Evolutionary conservation across 2,113 vertebrate genomes (phyloP).

Genomic region (Capreolus pygargus): DNA sequence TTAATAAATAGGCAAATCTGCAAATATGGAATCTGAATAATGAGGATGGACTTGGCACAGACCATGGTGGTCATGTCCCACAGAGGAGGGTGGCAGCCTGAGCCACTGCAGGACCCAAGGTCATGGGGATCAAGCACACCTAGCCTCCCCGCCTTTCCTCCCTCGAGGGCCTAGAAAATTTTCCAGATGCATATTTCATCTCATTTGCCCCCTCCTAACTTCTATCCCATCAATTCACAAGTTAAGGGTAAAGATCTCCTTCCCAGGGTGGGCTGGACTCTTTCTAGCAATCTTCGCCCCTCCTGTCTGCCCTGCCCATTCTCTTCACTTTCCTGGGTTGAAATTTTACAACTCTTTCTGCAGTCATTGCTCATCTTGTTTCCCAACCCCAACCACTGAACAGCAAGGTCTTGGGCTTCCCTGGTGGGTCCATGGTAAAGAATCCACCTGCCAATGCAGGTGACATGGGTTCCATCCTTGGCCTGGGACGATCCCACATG

Average conservation of each 20-base stretch:
- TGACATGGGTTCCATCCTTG: not conserved
- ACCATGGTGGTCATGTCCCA: too few species aligned
- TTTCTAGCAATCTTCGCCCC: not conserved
- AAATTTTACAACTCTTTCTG: not conserved
- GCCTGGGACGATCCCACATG: not conserved
- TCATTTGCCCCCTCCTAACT: not conserved
- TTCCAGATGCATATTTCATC: not conserved
- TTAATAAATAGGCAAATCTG: not conserved
- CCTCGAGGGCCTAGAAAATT: not conserved
- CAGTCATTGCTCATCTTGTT: not conserved
- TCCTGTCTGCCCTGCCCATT: too few species aligned
- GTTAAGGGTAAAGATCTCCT: not conserved
- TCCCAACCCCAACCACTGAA: not conserved
- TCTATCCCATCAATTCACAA: not conserved
- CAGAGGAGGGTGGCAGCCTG: not conserved
- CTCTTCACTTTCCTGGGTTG: not conserved
- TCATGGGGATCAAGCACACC: rapidly evolving
- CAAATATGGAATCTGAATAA: not conserved
- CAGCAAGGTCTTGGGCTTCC: not conserved
- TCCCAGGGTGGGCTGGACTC: not conserved
- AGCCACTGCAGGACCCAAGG: not conserved
- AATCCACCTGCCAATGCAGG: not conserved
- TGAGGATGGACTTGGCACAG: not conserved
- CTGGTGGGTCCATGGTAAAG: not conserved
- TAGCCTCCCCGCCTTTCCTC: not conserved